A percentile compares a stretch with the other conserved stretches of the same genome.
Conservation (phyloP, 1,140 invertebrate species). For the Ditylenchus dipsaci region DNA sequence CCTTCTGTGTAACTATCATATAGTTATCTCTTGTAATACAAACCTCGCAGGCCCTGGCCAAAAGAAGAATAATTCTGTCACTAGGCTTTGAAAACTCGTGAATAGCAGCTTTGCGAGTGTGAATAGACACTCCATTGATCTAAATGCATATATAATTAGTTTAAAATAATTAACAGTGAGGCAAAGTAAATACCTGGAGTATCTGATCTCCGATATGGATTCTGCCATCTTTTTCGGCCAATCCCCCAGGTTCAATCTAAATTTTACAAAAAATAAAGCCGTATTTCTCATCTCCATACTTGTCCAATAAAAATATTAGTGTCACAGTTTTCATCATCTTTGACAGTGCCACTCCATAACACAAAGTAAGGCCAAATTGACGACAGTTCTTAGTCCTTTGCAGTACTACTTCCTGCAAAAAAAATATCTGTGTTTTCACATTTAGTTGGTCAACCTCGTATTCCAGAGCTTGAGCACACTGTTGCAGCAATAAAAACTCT, state of each 20-base stretch:
- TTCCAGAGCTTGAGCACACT: neutral
- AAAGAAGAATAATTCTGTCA: neutral
- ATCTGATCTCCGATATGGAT: slow-evolving; percentile 73
- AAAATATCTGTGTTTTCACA: neutral
- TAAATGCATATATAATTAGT: slow-evolving; percentile 45
- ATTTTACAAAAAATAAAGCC: slow-evolving; percentile 37
- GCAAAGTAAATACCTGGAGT: slow-evolving; percentile 61
- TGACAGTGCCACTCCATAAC: slow-evolving; percentile 63
- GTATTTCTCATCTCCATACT: neutral
- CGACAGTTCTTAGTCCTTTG: slow-evolving; percentile 60
- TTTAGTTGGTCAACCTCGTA: neutral
- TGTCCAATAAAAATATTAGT: slow-evolving; percentile 5
- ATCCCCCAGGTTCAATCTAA: slow-evolving; percentile 67
- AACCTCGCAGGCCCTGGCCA: slow-evolving; percentile 1
- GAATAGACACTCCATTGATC: slow-evolving; percentile 63
- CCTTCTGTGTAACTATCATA: too few relatives aligned
- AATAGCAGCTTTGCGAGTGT: slow-evolving; percentile 62
- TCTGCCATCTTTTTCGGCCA: slow-evolving; percentile 69
- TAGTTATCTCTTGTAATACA: too few relatives aligned
- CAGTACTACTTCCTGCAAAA: slow-evolving; percentile 68
- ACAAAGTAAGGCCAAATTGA: slow-evolving; percentile 69
- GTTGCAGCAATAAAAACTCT: neutral
- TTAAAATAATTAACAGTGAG: neutral
- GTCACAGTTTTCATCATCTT: neutral
- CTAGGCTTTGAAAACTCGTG: slow-evolving; percentile 58